A percentile compares a stretch with the other conserved stretches of the same genome.
Evolutionary conservation across 2,113 vertebrate genomes (phyloP).

Genomic region (Nibea coibor): DNA sequence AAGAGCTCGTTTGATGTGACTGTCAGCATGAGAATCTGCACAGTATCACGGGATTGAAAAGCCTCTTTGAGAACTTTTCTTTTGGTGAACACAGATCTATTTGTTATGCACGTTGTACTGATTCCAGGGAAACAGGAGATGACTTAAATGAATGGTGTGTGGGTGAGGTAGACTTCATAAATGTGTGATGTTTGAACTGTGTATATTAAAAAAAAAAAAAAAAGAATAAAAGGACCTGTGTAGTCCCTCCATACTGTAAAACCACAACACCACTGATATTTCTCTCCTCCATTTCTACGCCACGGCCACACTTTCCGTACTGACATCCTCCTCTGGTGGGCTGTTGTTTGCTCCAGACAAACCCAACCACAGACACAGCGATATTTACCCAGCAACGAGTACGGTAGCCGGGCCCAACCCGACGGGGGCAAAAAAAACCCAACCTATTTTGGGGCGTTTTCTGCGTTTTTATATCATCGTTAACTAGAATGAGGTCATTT

Average conservation of each 20-base stretch:
- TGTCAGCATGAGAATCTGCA: conserved; percentile 55
- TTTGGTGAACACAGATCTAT: conserved; percentile 1
- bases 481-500: conserved; percentile 65
- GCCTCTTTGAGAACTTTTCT: conserved; percentile 1
- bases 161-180: background rate
- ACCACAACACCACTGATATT: conserved; percentile 44
- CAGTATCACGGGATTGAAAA: conserved; percentile 33
- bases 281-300: conserved; percentile 38
- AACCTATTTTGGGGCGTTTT: conserved; percentile 25
- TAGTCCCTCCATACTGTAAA: conserved; percentile 43
- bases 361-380: conserved; percentile 53
- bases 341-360: conserved; percentile 73
- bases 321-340: conserved; percentile 53
- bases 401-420: conserved; percentile 36
- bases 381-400: conserved; percentile 61
- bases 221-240: background rate
- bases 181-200: background rate
- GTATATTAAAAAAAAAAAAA: background rate
- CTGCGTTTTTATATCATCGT: conserved; percentile 50
- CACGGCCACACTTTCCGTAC: conserved; percentile 61
- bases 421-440: background rate
- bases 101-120: background rate
- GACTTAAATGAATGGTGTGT: conserved; percentile 30
- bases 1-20: conserved; percentile 69
- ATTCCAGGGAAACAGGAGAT: conserved; percentile 42